Base-by-base conservation (phyloP, 1,140 invertebrate species). In the Solenopsis invicta region DNA sequence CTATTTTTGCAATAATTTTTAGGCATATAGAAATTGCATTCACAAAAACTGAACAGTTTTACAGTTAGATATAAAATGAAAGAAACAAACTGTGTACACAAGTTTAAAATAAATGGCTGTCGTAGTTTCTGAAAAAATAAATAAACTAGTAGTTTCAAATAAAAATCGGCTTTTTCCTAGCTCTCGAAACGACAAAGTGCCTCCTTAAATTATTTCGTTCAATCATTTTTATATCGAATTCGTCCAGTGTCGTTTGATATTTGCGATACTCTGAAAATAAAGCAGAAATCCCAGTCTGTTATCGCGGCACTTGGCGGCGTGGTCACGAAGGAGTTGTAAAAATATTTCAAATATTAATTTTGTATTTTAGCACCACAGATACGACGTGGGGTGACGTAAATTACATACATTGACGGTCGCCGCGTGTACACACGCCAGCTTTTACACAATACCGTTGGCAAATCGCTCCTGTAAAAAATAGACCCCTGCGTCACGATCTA, bases 401-500 rank as follows among this genome's bases (percentile, higher is more conserved):
- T 59, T 34, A 72, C 24, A 56, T 29, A 72, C 24, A 56, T 21
- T 21, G 37, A 45, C 29, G 41, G 29, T 37, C 52, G n/a, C 21
- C n/a, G 29, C 5, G 16, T 5, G 16, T 5, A 24, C 54, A 41
- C 41, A 10, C 62, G 41, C 37, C 34, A 52, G 41, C 52, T 48
- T 37, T 48, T 21, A 54, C n/a, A 4, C n/a, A n/a, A 56, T 41
- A 41, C 48, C 34, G 5, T 45, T 24, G 50, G 52, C 67, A 34
- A 72, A 74, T 84, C 41, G 13, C 45, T 62, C 13, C 29, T 16
- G 56, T 18, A 84, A 84, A 84, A 84, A 75, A 84, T 84, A 75
- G 41, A n/a, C 18, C 41, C 56, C 52, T 48, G 80, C 67, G 54
- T 84, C 80, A 84, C 29, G 54, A 84, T 84, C 54, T 75, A 72